phyloP scores from a whole-genome alignment of 2,113 vertebrate species.

The Eulacestoma nigropectus region DNA sequence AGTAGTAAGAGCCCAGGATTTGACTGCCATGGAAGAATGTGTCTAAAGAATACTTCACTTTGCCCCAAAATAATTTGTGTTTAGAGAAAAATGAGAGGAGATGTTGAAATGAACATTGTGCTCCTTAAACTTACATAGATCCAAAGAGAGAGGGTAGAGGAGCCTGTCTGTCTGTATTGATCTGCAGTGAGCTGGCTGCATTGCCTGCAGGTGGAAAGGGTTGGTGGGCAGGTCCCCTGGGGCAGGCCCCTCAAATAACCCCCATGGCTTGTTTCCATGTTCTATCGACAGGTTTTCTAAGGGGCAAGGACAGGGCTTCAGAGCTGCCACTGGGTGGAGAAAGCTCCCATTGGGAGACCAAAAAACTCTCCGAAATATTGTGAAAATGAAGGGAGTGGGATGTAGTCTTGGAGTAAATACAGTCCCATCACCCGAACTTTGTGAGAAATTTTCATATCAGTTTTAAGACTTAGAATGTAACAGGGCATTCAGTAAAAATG shows the following conservation, averaged over 20 bases:
- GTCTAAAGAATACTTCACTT: neutral
- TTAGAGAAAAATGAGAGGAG: neutral
- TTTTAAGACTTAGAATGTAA: neutral
- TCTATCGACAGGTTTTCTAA: neutral
- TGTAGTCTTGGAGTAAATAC: neutral
- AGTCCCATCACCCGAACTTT: neutral
- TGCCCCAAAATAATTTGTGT: neutral
- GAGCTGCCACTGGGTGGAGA: neutral
- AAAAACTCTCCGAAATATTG: neutral
- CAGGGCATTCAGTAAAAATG: neutral
- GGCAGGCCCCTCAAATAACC: neutral
- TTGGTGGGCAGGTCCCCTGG: neutral
- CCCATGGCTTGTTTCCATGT: neutral
- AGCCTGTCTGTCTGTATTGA: neutral
- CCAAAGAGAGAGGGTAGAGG: neutral
- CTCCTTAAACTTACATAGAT: neutral
- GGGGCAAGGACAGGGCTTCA: neutral
- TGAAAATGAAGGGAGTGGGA: neutral
- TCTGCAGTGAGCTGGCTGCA: neutral
- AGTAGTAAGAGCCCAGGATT: neutral
- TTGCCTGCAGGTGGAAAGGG: neutral
- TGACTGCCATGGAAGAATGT: neutral
- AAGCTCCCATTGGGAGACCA: neutral
- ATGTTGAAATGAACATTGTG: neutral
- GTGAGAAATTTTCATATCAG: neutral